Percentiles rank a stretch among this genome's conserved stretches.
These are phyloP conservation scores for Plagiodera versicolora DNA, from an alignment of 2,888 invertebrate genomes.

Conservation along the genomic window DNA sequence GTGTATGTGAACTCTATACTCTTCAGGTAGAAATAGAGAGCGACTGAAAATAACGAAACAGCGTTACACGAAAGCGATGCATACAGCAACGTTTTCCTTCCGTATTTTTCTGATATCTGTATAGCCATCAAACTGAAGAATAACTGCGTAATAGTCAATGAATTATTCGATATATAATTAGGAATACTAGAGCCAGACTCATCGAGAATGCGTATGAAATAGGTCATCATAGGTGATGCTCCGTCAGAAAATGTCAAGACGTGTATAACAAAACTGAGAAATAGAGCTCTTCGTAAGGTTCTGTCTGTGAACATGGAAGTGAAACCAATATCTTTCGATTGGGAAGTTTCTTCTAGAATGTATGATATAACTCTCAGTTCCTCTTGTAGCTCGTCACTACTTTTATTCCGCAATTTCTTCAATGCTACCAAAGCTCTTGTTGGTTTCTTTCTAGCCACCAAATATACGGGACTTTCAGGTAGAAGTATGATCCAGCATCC, in stretches of 20 bases:
- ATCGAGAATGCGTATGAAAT: conserved; percentile 11
- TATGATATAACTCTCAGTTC: background rate
- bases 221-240: conserved; percentile 10
- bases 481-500: background rate
- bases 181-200: conserved; percentile 7
- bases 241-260: background rate
- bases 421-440: background rate
- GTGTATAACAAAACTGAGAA: background rate
- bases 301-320: background rate
- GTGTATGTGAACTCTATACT: conserved; percentile 6
- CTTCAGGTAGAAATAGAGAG: conserved; percentile 13
- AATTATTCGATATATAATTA: background rate
- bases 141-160: conserved; percentile 10
- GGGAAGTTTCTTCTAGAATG: background rate
- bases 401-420: background rate
- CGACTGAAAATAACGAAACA: conserved; percentile 9
- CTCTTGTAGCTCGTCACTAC: background rate
- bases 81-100: conserved; percentile 14
- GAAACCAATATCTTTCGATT: background rate
- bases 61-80: conserved; percentile 1
- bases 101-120: conserved; percentile 13
- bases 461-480: background rate
- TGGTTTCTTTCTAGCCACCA: background rate
- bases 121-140: conserved; percentile 7
- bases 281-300: background rate